Conservation (phyloP, 2,113 vertebrate species). For the Brevimyrus niger region DNA sequence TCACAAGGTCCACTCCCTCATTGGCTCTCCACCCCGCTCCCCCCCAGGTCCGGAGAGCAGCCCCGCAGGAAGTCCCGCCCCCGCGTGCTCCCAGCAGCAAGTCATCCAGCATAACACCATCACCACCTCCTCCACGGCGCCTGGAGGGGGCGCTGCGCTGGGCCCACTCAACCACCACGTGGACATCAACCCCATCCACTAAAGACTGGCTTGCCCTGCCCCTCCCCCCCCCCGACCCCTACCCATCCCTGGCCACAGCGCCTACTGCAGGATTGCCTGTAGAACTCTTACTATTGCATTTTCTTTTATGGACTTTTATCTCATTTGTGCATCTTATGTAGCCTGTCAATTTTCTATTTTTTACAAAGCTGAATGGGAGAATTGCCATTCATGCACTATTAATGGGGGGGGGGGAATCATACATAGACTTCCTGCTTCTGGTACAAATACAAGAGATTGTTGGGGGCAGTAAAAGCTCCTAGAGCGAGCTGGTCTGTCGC, state of each 20-base stretch:
- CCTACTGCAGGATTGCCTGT: conserved; percentile 58
- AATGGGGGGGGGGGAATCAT: conserved; percentile 44
- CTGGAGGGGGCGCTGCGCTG: conserved; percentile 80
- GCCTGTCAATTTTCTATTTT: conserved; percentile 5
- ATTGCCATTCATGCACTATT: conserved; percentile 74
- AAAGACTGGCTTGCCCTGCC: conserved; percentile 48
- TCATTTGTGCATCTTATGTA: conserved; percentile 30
- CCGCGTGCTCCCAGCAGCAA: conserved; percentile 89
- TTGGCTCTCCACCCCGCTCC: conserved; percentile 4
- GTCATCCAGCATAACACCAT: conserved; percentile 99
- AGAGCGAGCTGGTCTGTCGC: conserved; percentile 14
- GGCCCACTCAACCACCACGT: conserved; percentile 90
- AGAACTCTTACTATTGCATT: conserved; percentile 71
- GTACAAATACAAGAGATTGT: conserved; percentile 59
- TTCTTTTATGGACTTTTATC: conserved; percentile 80
- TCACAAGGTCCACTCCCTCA: background rate
- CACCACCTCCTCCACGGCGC: conserved; percentile 86
- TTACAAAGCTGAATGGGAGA: conserved; percentile 64
- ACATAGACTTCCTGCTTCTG: conserved; percentile 69
- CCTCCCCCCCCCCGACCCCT: background rate
- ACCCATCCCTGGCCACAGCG: conserved; percentile 19
- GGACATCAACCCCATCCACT: conserved; percentile 96
- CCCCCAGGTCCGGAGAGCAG: conserved; percentile 90
- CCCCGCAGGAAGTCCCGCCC: conserved; percentile 80
- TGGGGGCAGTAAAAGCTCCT: conserved; percentile 17